Evolutionary conservation across 2,888 invertebrate species (phyloP), one percentile per base, ranked within the genome.

Genomic region (Teleiodes luculella): DNA sequence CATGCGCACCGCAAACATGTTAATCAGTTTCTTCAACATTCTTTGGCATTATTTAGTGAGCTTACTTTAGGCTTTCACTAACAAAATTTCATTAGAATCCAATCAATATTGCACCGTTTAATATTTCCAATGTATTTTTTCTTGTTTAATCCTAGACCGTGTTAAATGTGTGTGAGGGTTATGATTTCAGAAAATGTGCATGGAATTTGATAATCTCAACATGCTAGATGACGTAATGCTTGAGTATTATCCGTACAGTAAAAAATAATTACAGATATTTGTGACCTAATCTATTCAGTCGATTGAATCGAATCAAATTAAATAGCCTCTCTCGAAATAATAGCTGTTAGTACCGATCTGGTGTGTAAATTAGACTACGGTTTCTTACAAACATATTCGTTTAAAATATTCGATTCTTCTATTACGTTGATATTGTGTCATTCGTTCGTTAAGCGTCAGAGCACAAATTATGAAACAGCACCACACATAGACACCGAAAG

Each of bases 21-120:
- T 69, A 64, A 70, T 70, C 80, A 74, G 70, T 76, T 79, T 75
- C 72, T 68, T 78, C 68, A 73, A 78, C 83, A 76, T 83, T 88
- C 88, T 88, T 88, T 88, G 88, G 88, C 86, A 87, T 88, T 87
- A 80, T 85, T 76, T 82, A 87, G 85, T 86, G 88, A 86, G 86
- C 85, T 84, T 77, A 78, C 75, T 77, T 80, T 67, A 70, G 61
- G 74, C 71, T 73, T 74, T 61, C 71, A 76, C 74, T 75, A 72
- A 63, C 66, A 68, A 65, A 58, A 54, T 55, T 62, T 61, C 58
- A 56, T 50, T 62, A 63, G 63, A 58, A 37, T 62, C 70, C 69
- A 54, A 66, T 62, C 68, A 66, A 66, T 67, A 85, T 85, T 83
- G 86, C 83, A 86, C 82, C 69, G 72, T 69, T 67, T 68, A 68